Base-by-base conservation (phyloP, 1,140 invertebrate genomes). In the Lasaia peninsularis region DNA sequence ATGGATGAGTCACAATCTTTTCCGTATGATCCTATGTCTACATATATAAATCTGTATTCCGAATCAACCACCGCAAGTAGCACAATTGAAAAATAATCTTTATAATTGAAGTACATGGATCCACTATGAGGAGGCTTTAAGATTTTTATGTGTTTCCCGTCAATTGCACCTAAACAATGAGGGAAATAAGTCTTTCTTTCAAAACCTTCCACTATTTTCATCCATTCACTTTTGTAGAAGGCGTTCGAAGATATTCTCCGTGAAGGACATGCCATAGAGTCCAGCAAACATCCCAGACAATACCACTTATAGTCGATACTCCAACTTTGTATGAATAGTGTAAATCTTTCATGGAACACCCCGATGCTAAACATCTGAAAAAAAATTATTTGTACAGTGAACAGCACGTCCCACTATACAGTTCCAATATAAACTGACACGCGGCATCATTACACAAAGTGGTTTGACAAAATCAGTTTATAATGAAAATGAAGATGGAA, bases 51-150 rank as follows among this genome's bases (percentile, higher is more conserved):
- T 48, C 40, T 48, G 40, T 48, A 48, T 48, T 48, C 16, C 40
- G 7, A 48, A 48, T 20, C 1, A 48, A 48, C 40, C 10, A 80
- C 56, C 10, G 80, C 86, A 49, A 90, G 14, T 12, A 88, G 61
- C 12, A 88, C 73, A 9, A 87, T 70, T 44, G 74, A 83, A 63
- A 76, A 67, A 52, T 58, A 69, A 32, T 72, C 67, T 73, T 90
- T 90, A 62, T 90, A 90, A 72, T n/a, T n/a, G n/a, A n/a, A n/a
- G n/a, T n/a, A n/a, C n/a, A n/a, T n/a, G n/a, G n/a, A n/a, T n/a
- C n/a, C n/a, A n/a, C n/a, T n/a, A n/a, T n/a, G n/a, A n/a, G n/a
- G n/a, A n/a, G n/a, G n/a, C n/a, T n/a, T n/a, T 89, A 86, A 53
- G 69, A 86, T n/a, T 58, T 69, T 88, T 31, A 66, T 65, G 11